These are phyloP conservation scores for Drosophila quasianomalipes DNA, from an alignment of 2,888 invertebrate species.

Conservation along the genomic window DNA sequence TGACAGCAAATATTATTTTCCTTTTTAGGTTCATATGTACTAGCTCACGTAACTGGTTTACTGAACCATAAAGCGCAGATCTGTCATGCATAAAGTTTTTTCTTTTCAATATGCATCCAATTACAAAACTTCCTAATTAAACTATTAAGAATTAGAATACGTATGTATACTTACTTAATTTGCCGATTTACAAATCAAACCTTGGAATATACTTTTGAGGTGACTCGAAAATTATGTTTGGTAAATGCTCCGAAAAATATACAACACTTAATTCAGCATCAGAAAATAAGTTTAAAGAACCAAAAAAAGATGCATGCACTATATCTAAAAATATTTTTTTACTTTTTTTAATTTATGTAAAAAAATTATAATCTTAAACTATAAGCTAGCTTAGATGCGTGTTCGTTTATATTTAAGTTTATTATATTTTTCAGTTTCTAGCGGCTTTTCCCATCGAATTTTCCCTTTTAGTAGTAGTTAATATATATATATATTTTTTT, in stretches of 20 bases:
- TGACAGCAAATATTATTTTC: not conserved
- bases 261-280: slow-evolving; percentile 3
- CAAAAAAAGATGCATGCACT: no score
- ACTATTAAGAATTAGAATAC: not conserved
- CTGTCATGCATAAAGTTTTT: slow-evolving; percentile 1
- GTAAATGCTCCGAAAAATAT: slow-evolving; percentile 15
- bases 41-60: not conserved
- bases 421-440: no score
- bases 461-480: no score
- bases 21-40: not conserved
- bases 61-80: not conserved
- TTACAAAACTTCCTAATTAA: not conserved
- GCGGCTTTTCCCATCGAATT: no score
- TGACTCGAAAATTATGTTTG: not conserved
- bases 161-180: not conserved
- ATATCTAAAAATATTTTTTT: no score
- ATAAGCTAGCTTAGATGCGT: no score
- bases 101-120: not conserved
- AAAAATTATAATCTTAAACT: no score
- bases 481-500: no score
- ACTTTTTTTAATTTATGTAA: no score
- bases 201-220: not conserved
- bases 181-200: not conserved
- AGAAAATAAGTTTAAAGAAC: no score
- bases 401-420: no score